Evolutionary conservation across 1,140 invertebrate species (phyloP).

Genomic region (Drosophila teissieri): DNA sequence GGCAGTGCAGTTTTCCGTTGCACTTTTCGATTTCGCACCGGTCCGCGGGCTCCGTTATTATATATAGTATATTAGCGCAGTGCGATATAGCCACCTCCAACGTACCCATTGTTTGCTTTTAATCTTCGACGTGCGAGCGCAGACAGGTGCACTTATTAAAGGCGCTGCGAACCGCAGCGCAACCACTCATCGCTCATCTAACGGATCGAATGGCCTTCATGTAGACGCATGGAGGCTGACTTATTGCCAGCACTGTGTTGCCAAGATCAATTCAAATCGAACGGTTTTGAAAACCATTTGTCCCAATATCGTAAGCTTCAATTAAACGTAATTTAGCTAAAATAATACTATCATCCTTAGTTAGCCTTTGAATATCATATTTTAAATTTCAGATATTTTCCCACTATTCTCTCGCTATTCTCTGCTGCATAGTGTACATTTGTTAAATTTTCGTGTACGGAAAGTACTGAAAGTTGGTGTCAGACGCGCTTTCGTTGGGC

Average conservation of each 20-base stretch:
- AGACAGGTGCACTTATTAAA: conserved; percentile 44
- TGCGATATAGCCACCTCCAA: conserved; percentile 21
- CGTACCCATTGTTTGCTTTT: conserved; percentile 74
- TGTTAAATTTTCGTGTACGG: conserved; percentile 29
- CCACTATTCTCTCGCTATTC: background rate
- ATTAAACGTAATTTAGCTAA: too few species aligned
- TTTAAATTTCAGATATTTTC: background rate
- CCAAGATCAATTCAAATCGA: conserved; percentile 19
- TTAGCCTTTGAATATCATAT: background rate
- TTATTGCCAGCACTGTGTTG: conserved; percentile 14
- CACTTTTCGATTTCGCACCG: conserved; percentile 51
- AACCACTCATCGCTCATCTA: conserved; percentile 40
- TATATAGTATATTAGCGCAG: background rate
- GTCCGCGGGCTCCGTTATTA: conserved; percentile 47
- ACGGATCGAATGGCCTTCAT: conserved; percentile 12
- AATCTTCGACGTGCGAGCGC: conserved; percentile 69
- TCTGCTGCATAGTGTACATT: conserved; percentile 17
- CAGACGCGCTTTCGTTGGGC: conserved; percentile 35
- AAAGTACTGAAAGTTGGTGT: conserved; percentile 45
- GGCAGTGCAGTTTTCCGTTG: conserved; percentile 73
- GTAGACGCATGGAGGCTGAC: conserved; percentile 1
- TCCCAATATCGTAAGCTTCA: too few species aligned
- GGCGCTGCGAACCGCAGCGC: conserved; percentile 28
- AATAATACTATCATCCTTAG: too few species aligned
- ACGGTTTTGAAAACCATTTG: background rate